Base-by-base conservation (phyloP, 2,113 vertebrate genomes). In the Microcebus ravelobensis region DNA sequence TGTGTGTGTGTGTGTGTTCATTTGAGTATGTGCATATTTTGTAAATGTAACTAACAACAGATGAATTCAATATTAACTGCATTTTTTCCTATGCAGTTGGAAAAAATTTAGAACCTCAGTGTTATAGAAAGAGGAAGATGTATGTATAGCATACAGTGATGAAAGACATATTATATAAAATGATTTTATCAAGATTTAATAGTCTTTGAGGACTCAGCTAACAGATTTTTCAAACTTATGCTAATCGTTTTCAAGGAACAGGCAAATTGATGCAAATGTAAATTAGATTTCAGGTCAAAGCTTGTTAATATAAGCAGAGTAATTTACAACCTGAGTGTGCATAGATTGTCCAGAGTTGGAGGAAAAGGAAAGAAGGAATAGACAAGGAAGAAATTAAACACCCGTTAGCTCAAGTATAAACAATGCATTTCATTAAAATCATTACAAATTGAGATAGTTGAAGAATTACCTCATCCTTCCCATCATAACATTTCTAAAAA, bases 41-140 rank as follows among this genome's bases (percentile, higher is more conserved):
- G 20, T 96, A 52, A 86, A 79, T 63, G 36, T 74, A 85, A 48
- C 70, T 55, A 39, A 52, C 3, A 48, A 34, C 8, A 59, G 39
- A 74, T 87, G 12, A 98, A 77, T 96, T 23, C 82, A 91, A 92
- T 95, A 93, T 59, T 92, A 71, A 90, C 89, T 42, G 42, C 80
- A 89, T 93, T 91, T 95, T 95, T 95, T 86, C 73, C 91, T 61
- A 17, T 67, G 31, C 14, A 67, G 14, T 67, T 92, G 59, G 39
- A 95, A 95, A 97, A 65, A 21, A 8, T 90, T 97, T 57, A 68
- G 42, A 83, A 96, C 27, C 81, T 67, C 68, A 63, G 34, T 45
- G 48, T 89, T 82, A 3, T n/a, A 85, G n/a, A 82, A 92, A 57
- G 20, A 61, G 4, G 36, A 27, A 61, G 42, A 63, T 68, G 6